Evolutionary conservation across 2,797 vertebrate genomes (phyloP).

Genomic region (Pipistrellus pygmaeus): DNA sequence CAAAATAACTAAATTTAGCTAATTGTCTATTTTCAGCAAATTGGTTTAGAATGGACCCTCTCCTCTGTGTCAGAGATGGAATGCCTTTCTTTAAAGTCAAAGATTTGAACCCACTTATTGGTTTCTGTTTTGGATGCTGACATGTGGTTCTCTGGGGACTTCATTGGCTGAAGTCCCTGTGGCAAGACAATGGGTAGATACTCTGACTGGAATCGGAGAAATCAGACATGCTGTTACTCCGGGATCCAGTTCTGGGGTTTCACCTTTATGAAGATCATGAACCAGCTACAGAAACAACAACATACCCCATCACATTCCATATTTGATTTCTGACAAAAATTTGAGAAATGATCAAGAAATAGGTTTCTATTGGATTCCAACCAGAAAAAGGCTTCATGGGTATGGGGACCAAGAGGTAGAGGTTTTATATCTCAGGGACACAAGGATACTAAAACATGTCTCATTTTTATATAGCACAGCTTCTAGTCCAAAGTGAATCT

Average conservation of each 20-base stretch:
- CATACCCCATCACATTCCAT: not conserved
- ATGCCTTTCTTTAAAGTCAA: constrained; percentile 55
- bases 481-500: constrained; percentile 37
- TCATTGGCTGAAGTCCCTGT: not conserved
- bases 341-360: constrained; percentile 32
- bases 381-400: constrained; percentile 39
- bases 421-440: constrained; percentile 25
- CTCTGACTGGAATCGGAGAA: constrained; percentile 12
- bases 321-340: constrained; percentile 13
- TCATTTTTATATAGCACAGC: constrained; percentile 1
- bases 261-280: constrained; percentile 35
- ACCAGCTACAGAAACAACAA: constrained; percentile 38
- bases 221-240: not conserved
- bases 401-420: not conserved
- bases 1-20: constrained; percentile 49
- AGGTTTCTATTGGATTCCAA: constrained; percentile 42
- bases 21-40: constrained; percentile 32
- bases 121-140: constrained; percentile 14
- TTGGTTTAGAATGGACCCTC: constrained; percentile 38
- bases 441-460: not conserved
- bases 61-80: constrained; percentile 4
- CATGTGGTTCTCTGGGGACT: not conserved
- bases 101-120: constrained; percentile 42
- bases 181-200: not conserved
- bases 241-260: not conserved